Base-by-base conservation (phyloP, 2,888 invertebrate species). In the Monoplex corrugatus region DNA sequence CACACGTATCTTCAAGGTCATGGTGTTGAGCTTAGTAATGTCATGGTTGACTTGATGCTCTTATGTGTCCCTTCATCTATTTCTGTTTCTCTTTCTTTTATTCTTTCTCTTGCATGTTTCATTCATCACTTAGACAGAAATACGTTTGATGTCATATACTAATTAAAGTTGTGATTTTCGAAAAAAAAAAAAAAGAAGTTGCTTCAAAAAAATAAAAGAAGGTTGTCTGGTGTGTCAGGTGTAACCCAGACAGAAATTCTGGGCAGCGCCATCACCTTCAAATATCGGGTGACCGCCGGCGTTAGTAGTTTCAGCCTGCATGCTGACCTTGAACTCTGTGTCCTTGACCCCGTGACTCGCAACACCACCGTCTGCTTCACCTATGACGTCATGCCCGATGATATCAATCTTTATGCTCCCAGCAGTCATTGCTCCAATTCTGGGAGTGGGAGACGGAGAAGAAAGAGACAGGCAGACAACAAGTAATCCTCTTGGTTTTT, bases 261-360 rank as follows among this genome's bases (percentile, higher is more conserved):
- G 6, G 88, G 88, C 3, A 68, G 44, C 6, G 88, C 88, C 35
- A 88, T 89, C 57, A 86, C 32, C 5, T 35, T 89, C 75, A 78
- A 13, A 38, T 72, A 85, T 28, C 45, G n/a, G 23, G 86, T 89
- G 38, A n/a, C n/a, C 23, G 32, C 35, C 38, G 35, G 50, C 32
- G 10, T 35, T 32, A 86, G 72, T 32, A 86, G 89, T 2, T 78
- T 75, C 85, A 86, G 38, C 19, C 40, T 89, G 40, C 6, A 32
- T 2, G 89, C 80, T 19, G 13, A 44, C 16, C 32, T 89, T 10
- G 23, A n/a, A 5, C 23, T 89, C 35, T 89, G 89, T 50, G 75
- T 80, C 1, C 87, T 45, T 19, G 75, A 87, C 45, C 63, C 87
- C 40, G 32, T 10, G 16, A 89, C 57, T 44, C 40, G 43, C 5